Conservation (phyloP, 2,113 vertebrate species). For the Plecturocebus donacophilus region DNA sequence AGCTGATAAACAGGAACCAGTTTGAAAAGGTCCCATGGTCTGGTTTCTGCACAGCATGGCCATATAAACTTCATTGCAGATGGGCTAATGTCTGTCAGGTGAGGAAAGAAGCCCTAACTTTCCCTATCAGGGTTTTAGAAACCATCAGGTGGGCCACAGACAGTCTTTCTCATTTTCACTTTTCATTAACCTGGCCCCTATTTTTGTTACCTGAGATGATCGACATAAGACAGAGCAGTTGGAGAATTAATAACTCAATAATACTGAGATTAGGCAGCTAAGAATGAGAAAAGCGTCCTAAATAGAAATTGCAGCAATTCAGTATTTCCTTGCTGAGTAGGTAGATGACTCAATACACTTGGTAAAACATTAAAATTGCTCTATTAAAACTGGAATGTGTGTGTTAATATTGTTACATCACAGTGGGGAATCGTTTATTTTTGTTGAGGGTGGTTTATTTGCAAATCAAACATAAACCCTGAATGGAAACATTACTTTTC, state of each 20-base stretch:
- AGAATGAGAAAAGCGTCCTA: neutral
- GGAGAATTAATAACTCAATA: neutral
- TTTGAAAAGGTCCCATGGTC: neutral
- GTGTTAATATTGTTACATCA: slow-evolving; percentile 24
- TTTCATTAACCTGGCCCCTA: neutral
- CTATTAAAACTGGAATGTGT: slow-evolving; percentile 46
- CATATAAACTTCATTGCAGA: neutral
- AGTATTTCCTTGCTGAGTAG: slow-evolving; percentile 42
- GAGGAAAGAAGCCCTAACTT: neutral
- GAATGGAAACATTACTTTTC: slow-evolving; percentile 34
- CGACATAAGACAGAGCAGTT: neutral
- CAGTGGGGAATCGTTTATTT: slow-evolving; percentile 52
- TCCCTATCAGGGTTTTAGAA: neutral
- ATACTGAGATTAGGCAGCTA: neutral
- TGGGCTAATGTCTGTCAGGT: neutral
- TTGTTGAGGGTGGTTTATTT: slow-evolving; percentile 42
- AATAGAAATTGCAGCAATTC: neutral
- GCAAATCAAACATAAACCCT: slow-evolving; percentile 31
- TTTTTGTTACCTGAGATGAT: neutral
- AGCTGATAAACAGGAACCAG: neutral
- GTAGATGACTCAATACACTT: slow-evolving; percentile 47
- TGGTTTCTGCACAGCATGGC: neutral
- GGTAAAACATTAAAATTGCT: slow-evolving; percentile 44
- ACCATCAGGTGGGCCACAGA: neutral
- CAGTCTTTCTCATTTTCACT: neutral